phyloP scores from a whole-genome alignment of 2,113 vertebrate species.

The Actenoides hombroni region DNA sequence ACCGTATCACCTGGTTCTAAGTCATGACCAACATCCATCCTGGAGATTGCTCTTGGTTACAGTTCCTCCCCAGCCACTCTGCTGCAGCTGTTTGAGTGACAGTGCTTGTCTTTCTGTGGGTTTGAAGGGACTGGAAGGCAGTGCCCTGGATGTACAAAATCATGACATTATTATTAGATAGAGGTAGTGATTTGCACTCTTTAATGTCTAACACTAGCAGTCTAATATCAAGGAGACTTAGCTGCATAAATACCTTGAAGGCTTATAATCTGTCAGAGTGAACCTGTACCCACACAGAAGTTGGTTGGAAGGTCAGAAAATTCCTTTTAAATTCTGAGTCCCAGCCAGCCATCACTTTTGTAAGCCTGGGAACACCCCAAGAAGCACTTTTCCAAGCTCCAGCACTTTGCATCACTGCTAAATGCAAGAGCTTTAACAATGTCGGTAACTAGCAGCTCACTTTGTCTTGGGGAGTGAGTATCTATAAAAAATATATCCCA shows the following conservation, averaged over 20 bases:
- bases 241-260: not conserved
- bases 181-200: not conserved
- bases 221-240: not conserved
- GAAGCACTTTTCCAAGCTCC: not conserved
- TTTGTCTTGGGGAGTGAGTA: not conserved
- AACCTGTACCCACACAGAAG: not conserved
- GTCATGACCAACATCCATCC: not conserved
- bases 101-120: not conserved
- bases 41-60: not conserved
- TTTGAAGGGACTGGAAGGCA: not conserved
- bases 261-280: too few species aligned
- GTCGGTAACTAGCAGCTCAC: not conserved
- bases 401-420: not conserved
- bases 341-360: not conserved
- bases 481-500: rapidly evolving
- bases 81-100: not conserved
- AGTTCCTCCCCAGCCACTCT: not conserved
- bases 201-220: too few species aligned
- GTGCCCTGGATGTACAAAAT: not conserved
- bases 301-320: not conserved
- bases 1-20: rapidly evolving
- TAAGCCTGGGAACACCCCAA: not conserved
- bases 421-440: not conserved
- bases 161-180: rapidly evolving
- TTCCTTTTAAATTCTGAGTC: not conserved